Evolutionary conservation across 2,888 invertebrate genomes (phyloP).

Genomic region (Dicyrtoma fusca): DNA sequence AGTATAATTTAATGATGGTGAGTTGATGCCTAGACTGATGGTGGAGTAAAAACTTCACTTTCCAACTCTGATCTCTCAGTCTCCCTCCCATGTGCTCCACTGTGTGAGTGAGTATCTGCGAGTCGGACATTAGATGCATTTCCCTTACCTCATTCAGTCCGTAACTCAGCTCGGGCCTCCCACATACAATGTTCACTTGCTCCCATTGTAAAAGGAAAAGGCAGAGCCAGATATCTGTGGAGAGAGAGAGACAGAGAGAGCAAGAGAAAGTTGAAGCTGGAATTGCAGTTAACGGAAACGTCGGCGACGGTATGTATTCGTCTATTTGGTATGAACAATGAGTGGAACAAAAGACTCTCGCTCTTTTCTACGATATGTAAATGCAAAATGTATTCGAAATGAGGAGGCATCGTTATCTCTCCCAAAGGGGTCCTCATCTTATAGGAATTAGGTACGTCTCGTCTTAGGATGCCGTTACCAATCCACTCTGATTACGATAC

Average conservation of each 20-base stretch:
- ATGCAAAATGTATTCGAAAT: constrained; percentile 45
- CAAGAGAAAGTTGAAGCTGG: background rate
- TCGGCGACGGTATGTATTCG: background rate
- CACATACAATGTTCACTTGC: no score
- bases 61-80: no score
- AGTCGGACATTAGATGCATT: background rate
- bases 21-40: background rate
- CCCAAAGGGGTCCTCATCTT: constrained; percentile 46
- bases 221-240: no score
- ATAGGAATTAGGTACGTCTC: constrained; percentile 44
- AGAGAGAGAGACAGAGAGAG: background rate
- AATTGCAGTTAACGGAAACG: constrained; percentile 11
- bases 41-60: background rate
- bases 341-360: constrained; percentile 25
- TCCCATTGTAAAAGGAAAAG: background rate
- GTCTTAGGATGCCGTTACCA: constrained; percentile 29
- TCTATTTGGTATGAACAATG: constrained; percentile 9
- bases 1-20: constrained; percentile 25
- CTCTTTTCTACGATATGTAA: constrained; percentile 23
- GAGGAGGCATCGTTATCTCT: constrained; percentile 46
- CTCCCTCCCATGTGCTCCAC: background rate
- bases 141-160: background rate
- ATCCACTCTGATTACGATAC: constrained; percentile 46
- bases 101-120: background rate
- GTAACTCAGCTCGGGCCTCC: no score